phyloP scores from a whole-genome alignment of 1,140 invertebrate genomes.

The Yoshiicerus persimilis region DNA sequence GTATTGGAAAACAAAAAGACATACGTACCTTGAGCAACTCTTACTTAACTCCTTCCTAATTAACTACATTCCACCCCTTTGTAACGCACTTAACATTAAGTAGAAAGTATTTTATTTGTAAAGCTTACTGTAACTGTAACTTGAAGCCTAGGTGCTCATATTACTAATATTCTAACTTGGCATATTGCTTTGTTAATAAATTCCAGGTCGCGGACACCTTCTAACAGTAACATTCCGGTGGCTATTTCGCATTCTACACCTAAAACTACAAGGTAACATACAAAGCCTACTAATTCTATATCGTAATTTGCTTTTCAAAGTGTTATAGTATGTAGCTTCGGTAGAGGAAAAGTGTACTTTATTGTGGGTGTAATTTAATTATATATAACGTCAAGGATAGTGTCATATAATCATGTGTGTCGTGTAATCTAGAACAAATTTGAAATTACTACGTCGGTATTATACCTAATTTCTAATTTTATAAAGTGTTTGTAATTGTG shows the following conservation, averaged over 20 bases:
- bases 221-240: slow-evolving; percentile 46
- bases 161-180: background rate
- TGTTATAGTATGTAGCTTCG: background rate
- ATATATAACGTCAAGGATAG: too few relatives aligned
- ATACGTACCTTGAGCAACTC: too few relatives aligned
- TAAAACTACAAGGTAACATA: background rate
- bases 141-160: background rate
- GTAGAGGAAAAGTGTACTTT: background rate
- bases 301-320: background rate
- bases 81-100: too few relatives aligned
- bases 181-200: slow-evolving; percentile 15
- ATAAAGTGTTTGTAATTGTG: too few relatives aligned
- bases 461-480: too few relatives aligned
- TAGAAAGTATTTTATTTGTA: background rate
- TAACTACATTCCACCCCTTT: too few relatives aligned
- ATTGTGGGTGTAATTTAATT: background rate
- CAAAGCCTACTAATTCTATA: background rate
- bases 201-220: slow-evolving; percentile 50
- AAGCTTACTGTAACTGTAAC: background rate
- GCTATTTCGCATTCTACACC: slow-evolving; percentile 26
- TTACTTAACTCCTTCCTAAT: too few relatives aligned
- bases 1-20: too few relatives aligned
- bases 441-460: too few relatives aligned
- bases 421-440: too few relatives aligned
- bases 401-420: too few relatives aligned